phyloP scores from a whole-genome alignment of 1,140 invertebrate species.

The Brachystomella parvula region DNA sequence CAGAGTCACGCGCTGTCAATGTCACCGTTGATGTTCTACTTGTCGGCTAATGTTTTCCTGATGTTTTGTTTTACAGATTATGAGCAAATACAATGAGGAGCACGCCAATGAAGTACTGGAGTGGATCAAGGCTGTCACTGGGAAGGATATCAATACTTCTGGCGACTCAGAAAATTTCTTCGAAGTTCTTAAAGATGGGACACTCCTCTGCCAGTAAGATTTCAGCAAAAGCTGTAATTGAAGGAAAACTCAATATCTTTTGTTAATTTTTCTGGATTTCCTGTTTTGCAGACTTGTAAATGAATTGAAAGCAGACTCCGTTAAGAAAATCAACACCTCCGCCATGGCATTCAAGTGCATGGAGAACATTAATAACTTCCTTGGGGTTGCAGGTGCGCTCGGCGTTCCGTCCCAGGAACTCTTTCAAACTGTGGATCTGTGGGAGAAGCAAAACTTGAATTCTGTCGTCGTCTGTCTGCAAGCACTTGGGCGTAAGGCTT shows the following conservation, averaged over 20 bases:
- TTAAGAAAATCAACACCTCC: conserved; percentile 80
- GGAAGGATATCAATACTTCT: conserved; percentile 62
- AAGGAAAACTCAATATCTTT: neutral
- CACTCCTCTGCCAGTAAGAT: conserved; percentile 70
- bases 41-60: neutral
- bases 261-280: conserved; percentile 1
- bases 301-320: conserved; percentile 61
- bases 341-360: conserved; percentile 95
- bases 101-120: conserved; percentile 78
- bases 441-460: conserved; percentile 88
- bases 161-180: conserved; percentile 89
- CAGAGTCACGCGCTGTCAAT: no score
- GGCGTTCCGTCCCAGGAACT: conserved; percentile 90
- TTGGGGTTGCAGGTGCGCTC: conserved; percentile 72
- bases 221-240: neutral
- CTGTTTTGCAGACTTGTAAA: conserved; percentile 63
- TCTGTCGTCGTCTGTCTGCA: conserved; percentile 90
- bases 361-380: conserved; percentile 95
- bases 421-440: conserved; percentile 93
- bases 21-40: neutral
- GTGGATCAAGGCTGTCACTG: conserved; percentile 77
- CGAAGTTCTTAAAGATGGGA: conserved; percentile 76
- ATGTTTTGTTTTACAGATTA: conserved; percentile 86
- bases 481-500: conserved; percentile 86
- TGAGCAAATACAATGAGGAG: conserved; percentile 90